Base-by-base conservation (phyloP, 2,113 vertebrate genomes). In the Dolichotis patagonum region DNA sequence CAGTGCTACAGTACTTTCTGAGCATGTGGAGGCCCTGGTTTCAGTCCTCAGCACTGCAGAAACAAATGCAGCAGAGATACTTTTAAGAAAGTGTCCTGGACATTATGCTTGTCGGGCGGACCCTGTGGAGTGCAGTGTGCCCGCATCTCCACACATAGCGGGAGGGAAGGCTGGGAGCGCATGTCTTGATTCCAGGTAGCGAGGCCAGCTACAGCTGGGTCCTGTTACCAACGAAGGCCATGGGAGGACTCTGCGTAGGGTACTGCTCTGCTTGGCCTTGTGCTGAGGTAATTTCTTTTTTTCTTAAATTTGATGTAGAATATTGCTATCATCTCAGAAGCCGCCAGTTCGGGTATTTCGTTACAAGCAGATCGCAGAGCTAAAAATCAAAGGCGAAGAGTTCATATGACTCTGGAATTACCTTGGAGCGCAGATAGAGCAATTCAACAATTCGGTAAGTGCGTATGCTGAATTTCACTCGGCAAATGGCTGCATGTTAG, bases 321-420 rank as follows among this genome's bases (percentile, higher is more conserved):
- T 98, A 99, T 99, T 46, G 99, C 99, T 97, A 99, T 99, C 87
- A 99, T 99, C 98, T 99, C 99, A 0, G 99, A 99, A 98, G 99
- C 99, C 49, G 99, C 99, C 98, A 99, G 99, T 98, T 99, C 99
- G 0, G 99, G 99, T 9, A 99, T 99, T 83, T 99, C 99, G 0
- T 97, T 99, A 97, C 99, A 99, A 98, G 99, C 99, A 12, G 99
- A 99, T 92, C 99, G 99, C 0, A 98, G 99, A 85, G 99, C 99
- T 86, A 99, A 99, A 98, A 99, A 99, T 97, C 99, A 99, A 98
- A 98, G 99, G 38, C 97, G 99, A 85, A 99, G 99, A 95, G 99
- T 99, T 30, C 99, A 99, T 97, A 99, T 99, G 99, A 99, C 99
- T 1, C 97, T 99, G 90, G 99, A 99, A 98, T 97, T 99, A 96